Percentiles rank a stretch among this genome's conserved stretches.
Conservation (phyloP, 1,140 invertebrate species). For the Bombus confusus region DNA sequence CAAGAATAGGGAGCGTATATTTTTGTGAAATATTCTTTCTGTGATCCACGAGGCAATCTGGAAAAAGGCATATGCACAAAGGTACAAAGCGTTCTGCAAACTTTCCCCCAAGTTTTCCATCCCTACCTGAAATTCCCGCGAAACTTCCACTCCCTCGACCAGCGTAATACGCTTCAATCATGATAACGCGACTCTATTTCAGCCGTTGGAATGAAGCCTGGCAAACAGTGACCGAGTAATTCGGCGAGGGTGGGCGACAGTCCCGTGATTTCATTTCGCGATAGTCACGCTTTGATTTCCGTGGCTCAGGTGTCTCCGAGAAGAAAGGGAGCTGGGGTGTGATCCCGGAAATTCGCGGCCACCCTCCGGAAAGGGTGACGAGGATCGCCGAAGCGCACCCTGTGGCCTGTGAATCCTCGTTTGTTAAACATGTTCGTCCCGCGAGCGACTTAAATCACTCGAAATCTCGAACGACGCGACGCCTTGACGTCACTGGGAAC, state of each 20-base stretch:
- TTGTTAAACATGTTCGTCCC: conserved; percentile 62
- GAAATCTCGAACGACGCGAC: conserved; percentile 35
- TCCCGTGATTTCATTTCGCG: conserved; percentile 51
- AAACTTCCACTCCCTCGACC: neutral
- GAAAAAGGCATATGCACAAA: neutral
- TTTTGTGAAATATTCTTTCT: neutral
- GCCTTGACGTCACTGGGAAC: conserved; percentile 45
- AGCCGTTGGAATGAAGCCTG: neutral
- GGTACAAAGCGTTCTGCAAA: neutral
- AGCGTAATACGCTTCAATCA: conserved; percentile 19
- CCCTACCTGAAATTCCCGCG: too few relatives aligned
- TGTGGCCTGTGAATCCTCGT: neutral
- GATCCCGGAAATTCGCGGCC: conserved; percentile 51
- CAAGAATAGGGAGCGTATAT: neutral
- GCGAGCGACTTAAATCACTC: conserved; percentile 62
- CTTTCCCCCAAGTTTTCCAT: neutral
- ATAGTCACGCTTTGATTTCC: conserved; percentile 62
- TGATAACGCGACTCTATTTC: conserved; percentile 22
- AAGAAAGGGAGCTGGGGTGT: conserved; percentile 2
- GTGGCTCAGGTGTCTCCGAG: conserved; percentile 55
- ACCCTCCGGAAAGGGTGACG: conserved; percentile 19
- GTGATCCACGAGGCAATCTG: neutral
- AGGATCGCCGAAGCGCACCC: conserved; percentile 16
- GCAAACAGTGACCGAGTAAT: conserved; percentile 25
- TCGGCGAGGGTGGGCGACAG: conserved; percentile 8